A percentile compares a stretch with the other conserved stretches of the same genome.
phyloP scores from a whole-genome alignment of 2,797 vertebrate genomes.

The Taenioides sp. region DNA sequence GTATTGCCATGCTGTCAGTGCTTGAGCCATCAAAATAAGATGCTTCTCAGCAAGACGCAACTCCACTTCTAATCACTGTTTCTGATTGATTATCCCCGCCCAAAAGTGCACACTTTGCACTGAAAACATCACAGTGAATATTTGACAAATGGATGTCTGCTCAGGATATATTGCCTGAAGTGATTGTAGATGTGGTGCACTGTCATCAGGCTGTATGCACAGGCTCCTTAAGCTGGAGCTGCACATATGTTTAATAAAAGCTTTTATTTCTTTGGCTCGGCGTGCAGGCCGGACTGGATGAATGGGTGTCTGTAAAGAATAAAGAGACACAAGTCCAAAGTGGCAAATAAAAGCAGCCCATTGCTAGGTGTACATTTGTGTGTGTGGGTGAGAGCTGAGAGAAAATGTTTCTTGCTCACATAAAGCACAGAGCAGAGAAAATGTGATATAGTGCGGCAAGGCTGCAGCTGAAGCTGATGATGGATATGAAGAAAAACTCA shows the following conservation, averaged over 20 bases:
- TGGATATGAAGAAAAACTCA: conserved; percentile 49
- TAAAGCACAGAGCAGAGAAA: conserved; percentile 34
- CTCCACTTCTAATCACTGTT: conserved; percentile 66
- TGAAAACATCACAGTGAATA: conserved; percentile 66
- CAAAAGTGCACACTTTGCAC: conserved; percentile 70
- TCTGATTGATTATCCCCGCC: conserved; percentile 66
- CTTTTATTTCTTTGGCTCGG: conserved; percentile 30
- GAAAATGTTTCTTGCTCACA: conserved; percentile 17
- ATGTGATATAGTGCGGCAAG: conserved; percentile 40
- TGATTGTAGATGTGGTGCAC: conserved; percentile 32
- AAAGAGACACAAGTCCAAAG: conserved; percentile 20
- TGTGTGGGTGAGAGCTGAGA: conserved; percentile 27
- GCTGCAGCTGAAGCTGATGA: conserved; percentile 31
- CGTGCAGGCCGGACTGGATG: conserved; percentile 16
- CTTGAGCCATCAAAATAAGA: conserved; percentile 59
- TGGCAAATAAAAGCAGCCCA: conserved; percentile 16
- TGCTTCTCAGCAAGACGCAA: conserved; percentile 62
- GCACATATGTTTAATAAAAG: conserved; percentile 19
- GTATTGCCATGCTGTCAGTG: conserved; percentile 58
- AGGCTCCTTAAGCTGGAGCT: conserved; percentile 21
- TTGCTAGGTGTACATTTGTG: conserved; percentile 20
- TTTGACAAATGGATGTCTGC: conserved; percentile 70
- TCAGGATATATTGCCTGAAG: conserved; percentile 50
- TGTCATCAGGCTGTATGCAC: conserved; percentile 25
- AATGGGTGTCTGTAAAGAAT: conserved; percentile 24